Conservation (phyloP, 2,888 invertebrate genomes). For the Thereva unica region DNA sequence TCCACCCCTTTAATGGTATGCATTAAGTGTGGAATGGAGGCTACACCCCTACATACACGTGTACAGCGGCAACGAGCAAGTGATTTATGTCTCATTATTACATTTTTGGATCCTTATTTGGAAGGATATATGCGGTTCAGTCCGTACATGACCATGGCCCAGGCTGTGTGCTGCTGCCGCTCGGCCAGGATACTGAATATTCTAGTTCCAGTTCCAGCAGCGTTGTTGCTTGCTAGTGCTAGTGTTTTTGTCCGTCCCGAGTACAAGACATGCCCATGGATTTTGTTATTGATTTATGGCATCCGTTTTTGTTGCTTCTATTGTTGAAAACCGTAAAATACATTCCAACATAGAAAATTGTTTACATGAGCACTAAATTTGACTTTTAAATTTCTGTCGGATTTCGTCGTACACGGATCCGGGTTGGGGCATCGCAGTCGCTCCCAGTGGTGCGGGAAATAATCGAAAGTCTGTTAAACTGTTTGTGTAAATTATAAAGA, state of each 20-base stretch:
- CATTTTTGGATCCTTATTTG: constrained; percentile 42
- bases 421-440: neutral
- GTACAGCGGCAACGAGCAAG: constrained; percentile 36
- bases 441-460: too few relatives aligned
- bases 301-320: constrained; percentile 40
- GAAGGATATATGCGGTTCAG: constrained; percentile 35
- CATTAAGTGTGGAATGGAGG: too few relatives aligned
- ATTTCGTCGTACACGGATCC: constrained; percentile 21
- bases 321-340: constrained; percentile 34
- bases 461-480: too few relatives aligned
- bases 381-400: constrained; percentile 37
- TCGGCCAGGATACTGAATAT: constrained; percentile 7
- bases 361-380: constrained; percentile 39
- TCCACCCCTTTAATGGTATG: too few relatives aligned
- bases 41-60: neutral
- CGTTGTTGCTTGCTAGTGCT: constrained; percentile 17
- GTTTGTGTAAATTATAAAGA: too few relatives aligned
- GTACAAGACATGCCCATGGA: constrained; percentile 39
- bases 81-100: constrained; percentile 43
- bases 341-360: constrained; percentile 36
- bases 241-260: constrained; percentile 26
- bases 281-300: constrained; percentile 43
- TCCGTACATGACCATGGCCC: constrained; percentile 13
- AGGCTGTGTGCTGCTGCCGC: neutral
- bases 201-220: neutral